Evolutionary conservation across 2,113 vertebrate species (phyloP), one percentile per base, ranked within the genome.

Genomic region (Colius striatus): DNA sequence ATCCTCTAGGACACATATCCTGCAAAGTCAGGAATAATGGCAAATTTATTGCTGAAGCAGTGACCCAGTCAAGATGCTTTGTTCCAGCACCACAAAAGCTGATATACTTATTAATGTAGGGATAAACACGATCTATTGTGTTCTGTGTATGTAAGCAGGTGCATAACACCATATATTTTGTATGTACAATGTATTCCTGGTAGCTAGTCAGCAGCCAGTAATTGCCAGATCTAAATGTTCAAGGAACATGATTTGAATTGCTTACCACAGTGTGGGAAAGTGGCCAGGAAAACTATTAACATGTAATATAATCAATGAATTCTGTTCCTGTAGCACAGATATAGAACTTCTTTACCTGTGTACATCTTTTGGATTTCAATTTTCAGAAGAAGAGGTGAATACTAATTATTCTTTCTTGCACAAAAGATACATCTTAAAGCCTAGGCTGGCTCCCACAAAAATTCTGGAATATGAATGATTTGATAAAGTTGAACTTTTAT

Each of bases 221-320:
- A 73, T 30, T 76, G 60, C 75, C 79, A 86, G 86, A 62, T 94
- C 54, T 92, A 58, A 94, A 38, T 19, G 53, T 73, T 92, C n/a
- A 32, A 58, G 72, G 53, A 94, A 75, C 58, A 47, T 61, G 67
- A 86, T 89, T 91, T 87, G 81, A 84, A 84, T 87, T 79, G 48
- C 73, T 94, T 27, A 79, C 45, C n/a, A 50, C 10, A 2, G 32
- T 47, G 58, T 34, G n/a, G 84, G 70, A 95, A 45, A 82, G 54
- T 41, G 36, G 22, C 53, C 71, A 89, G 75, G 45, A 94, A 89
- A 95, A 67, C 15, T 76, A 34, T 66, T 48, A 48, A 14, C 17
- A 14, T 73, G 88, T 87, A 82, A 68, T 73, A 16, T 68, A 80
- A 87, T 75, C 60, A 82, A 29, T 72, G 57, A 20, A 57, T 73